A percentile compares a stretch with the other conserved stretches of the same genome.
phyloP scores from a whole-genome alignment of 1,140 invertebrate species.

The Drosophila parabipectinata region DNA sequence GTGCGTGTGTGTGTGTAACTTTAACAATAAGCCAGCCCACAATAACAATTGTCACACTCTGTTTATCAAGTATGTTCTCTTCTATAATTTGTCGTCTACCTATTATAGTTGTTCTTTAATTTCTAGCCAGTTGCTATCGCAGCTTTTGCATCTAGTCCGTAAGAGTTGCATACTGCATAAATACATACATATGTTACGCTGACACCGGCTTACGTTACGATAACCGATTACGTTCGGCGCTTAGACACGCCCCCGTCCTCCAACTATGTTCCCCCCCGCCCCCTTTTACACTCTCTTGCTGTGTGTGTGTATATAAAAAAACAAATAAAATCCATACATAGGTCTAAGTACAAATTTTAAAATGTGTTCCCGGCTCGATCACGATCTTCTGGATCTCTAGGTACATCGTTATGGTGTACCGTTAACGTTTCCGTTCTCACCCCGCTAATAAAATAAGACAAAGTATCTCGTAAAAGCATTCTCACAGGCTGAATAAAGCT shows the following conservation, averaged over 20 bases:
- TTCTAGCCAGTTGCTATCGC: conserved; percentile 45
- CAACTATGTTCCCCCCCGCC: not conserved
- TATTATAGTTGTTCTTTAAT: conserved; percentile 34
- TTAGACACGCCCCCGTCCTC: conserved; percentile 34
- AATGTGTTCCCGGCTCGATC: conserved; percentile 38
- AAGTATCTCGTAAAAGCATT: conserved; percentile 44
- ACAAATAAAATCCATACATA: conserved; percentile 7
- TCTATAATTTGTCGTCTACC: conserved; percentile 41
- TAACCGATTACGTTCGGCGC: conserved; percentile 29
- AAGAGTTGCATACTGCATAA: conserved; percentile 34
- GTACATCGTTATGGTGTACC: conserved; percentile 2
- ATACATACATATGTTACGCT: conserved; percentile 19
- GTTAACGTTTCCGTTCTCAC: conserved; percentile 30
- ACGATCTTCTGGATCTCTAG: conserved; percentile 23
- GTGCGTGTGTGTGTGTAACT: conserved; percentile 44
- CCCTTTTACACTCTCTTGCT: conserved; percentile 29
- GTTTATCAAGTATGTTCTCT: conserved; percentile 51
- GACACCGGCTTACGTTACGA: conserved; percentile 43
- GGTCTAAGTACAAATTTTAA: conserved; percentile 18
- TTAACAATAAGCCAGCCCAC: conserved; percentile 29
- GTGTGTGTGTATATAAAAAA: conserved; percentile 32
- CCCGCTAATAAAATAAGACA: conserved; percentile 19
- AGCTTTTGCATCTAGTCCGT: conserved; percentile 48
- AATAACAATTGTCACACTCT: conserved; percentile 57
- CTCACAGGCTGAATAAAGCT: conserved; percentile 43